Evolutionary conservation across 2,888 invertebrate species (phyloP), one percentile per base, ranked within the genome.

Genomic region (Stegophylla sp.): DNA sequence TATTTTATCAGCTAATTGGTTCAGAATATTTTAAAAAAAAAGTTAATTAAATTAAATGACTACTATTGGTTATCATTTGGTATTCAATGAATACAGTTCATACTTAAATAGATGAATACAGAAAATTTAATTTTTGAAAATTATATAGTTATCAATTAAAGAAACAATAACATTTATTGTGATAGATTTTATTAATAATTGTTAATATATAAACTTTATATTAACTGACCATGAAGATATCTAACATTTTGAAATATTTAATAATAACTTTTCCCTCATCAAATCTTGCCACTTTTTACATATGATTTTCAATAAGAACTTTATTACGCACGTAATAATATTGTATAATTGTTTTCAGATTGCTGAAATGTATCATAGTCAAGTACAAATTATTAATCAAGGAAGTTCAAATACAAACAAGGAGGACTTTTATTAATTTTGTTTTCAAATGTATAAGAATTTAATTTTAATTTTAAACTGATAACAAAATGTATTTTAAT

Each of bases 361-460:
- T 56, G 95, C 95, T 0, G 90, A 92, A 53, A 91, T 98, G 93
- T 98, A 98, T 88, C 91, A 91, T 3, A 93, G 90, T 85, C 98
- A 98, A 88, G 96, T 97, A 86, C 94, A 95, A 88, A 94, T 98
- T 41, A 92, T 92, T 85, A 93, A 92, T 86, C 90, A 91, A 84
- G 87, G 86, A 82, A 83, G 84, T 1, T 85, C 85, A 12, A 87
- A 87, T 83, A 85, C 86, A 5, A 85, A 85, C 7, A 90, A 90
- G 84, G 91, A 91, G 86, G 91, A 91, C 85, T 91, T 91, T 86
- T 91, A 91, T 85, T 91, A 86, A 86, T 45, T 69, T 43, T 13
- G 4, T 51, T 69, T 48, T 28, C 1, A 67, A 51, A 48, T 7
- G 28, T 1, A 28, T 69, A 34, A 51, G 28, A 69, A 13, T 43